Evolutionary conservation across 2,113 vertebrate species (phyloP).

Genomic region (Nerophis ophidion): DNA sequence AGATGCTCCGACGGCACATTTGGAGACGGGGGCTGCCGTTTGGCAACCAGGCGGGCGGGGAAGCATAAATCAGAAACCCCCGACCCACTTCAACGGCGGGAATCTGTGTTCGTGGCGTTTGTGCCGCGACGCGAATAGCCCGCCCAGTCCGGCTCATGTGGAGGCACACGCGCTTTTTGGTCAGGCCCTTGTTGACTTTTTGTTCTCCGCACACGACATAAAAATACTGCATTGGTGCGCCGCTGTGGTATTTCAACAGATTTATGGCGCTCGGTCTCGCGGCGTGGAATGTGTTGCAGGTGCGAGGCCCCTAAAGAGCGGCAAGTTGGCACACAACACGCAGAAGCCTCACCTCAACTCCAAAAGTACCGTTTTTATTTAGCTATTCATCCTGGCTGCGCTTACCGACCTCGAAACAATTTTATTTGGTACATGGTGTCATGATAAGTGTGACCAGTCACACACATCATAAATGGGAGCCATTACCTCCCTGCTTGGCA

Average conservation of each 20-base stretch:
- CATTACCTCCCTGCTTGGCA: too few species aligned
- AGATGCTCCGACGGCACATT: constrained; percentile 38
- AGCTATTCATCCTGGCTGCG: too few species aligned
- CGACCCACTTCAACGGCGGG: constrained; percentile 43
- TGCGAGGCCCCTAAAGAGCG: constrained; percentile 4
- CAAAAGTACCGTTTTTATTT: background rate
- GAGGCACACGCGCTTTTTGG: constrained; percentile 14
- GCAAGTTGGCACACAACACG: background rate
- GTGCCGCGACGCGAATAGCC: constrained; percentile 42
- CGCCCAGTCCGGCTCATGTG: constrained; percentile 16
- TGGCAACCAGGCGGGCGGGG: constrained; percentile 45
- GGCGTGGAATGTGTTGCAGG: background rate
- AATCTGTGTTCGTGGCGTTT: constrained; percentile 45
- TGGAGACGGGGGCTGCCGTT: constrained; percentile 33
- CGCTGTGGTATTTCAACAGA: background rate
- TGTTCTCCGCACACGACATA: background rate
- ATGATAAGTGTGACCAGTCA: too few species aligned
- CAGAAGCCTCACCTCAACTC: constrained; percentile 2
- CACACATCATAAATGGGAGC: too few species aligned
- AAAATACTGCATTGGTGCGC: background rate
- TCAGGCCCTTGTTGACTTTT: constrained; percentile 8
- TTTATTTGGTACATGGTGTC: too few species aligned
- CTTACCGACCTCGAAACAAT: too few species aligned
- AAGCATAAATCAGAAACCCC: constrained; percentile 53
- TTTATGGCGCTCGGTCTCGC: background rate